A percentile compares a stretch with the other conserved stretches of the same genome.
These are phyloP conservation scores for Tachypleus tridentatus DNA, from an alignment of 1,140 invertebrate genomes.

Conservation along the genomic window DNA sequence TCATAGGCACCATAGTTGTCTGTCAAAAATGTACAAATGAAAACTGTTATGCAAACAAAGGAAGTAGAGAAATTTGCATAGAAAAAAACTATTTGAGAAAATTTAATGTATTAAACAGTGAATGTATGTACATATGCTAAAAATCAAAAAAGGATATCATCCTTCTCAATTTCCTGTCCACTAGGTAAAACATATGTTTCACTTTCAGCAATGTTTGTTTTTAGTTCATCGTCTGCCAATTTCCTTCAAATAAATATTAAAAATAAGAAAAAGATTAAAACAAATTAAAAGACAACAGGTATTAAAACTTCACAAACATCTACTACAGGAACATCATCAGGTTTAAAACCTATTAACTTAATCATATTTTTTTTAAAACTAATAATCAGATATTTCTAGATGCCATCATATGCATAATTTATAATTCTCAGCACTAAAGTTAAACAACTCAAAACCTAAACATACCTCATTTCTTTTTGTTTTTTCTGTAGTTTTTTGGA, in stretches of 20 bases:
- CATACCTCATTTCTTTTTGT: conserved; percentile 48
- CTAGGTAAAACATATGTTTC: conserved; percentile 34
- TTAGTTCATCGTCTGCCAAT: conserved; percentile 49
- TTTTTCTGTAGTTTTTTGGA: conserved; percentile 66
- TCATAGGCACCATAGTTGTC: too few species aligned
- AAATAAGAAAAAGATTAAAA: conserved; percentile 9
- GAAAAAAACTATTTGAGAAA: neutral
- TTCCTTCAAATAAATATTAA: conserved; percentile 39
- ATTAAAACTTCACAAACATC: neutral
- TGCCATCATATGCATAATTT: too few species aligned
- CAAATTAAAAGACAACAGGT: conserved; percentile 7
- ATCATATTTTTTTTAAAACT: too few species aligned
- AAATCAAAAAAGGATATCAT: conserved; percentile 30
- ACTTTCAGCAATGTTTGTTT: conserved; percentile 35
- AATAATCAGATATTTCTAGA: too few species aligned
- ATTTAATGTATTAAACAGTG: conserved; percentile 6
- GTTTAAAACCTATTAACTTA: too few species aligned
- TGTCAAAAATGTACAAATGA: too few species aligned
- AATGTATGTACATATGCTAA: neutral
- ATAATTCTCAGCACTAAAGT: conserved; percentile 2
- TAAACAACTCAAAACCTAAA: conserved; percentile 12
- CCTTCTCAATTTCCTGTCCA: conserved; percentile 45
- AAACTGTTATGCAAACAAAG: too few species aligned
- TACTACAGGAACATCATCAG: too few species aligned
- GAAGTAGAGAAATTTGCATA: too few species aligned